Evolutionary conservation across 2,113 vertebrate genomes (phyloP).

Genomic region (Diadophis punctatus): DNA sequence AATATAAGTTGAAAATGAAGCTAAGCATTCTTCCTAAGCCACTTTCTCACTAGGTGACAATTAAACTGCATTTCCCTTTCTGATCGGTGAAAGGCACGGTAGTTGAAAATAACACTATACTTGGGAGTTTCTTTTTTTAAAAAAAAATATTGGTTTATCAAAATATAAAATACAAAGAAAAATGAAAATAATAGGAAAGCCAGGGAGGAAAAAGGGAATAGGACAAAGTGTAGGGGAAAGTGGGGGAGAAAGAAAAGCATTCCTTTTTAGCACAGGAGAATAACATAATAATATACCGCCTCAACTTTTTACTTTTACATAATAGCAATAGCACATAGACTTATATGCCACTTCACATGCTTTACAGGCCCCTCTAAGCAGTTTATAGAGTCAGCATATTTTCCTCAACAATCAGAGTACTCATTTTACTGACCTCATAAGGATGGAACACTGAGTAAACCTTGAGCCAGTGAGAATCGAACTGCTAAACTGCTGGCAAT

Average conservation of each 20-base stretch:
- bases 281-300: not conserved
- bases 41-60: not conserved
- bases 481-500: too few relatives aligned
- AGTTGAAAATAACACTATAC: not conserved
- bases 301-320: not conserved
- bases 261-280: not conserved
- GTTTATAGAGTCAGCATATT: too few relatives aligned
- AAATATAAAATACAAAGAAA: not conserved
- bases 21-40: not conserved
- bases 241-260: not conserved
- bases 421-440: too few relatives aligned
- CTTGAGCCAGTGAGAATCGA: too few relatives aligned
- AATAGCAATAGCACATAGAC: too few relatives aligned
- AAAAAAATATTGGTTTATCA: not conserved
- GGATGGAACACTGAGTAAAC: too few relatives aligned
- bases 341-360: too few relatives aligned
- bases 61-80: not conserved
- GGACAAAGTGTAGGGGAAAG: not conserved
- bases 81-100: not conserved
- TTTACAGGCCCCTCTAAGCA: too few relatives aligned
- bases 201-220: not conserved
- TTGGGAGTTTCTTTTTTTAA: not conserved
- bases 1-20: not conserved
- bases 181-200: not conserved
- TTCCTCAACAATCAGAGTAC: too few relatives aligned